Percentiles rank a stretch among this genome's conserved stretches.
Conservation (phyloP, 2,113 vertebrate species). For the Pleuronectes platessa region DNA sequence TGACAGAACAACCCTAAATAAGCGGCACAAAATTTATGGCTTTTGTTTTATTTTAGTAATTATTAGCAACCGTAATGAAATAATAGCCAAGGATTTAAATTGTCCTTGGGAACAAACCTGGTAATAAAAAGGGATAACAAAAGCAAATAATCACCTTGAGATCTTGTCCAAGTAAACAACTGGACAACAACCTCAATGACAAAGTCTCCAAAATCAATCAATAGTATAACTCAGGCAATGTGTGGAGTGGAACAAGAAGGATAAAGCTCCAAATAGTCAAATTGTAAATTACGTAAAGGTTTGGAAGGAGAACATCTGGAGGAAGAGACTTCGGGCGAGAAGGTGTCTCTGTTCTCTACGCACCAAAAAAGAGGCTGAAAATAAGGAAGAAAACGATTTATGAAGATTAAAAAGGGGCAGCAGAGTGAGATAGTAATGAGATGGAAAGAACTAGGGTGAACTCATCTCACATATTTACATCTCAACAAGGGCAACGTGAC, state of each 20-base stretch:
- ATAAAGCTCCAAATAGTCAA: not conserved
- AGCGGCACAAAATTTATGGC: too few relatives aligned
- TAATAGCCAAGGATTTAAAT: too few relatives aligned
- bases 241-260: not conserved
- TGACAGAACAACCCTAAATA: not conserved
- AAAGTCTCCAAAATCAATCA: not conserved
- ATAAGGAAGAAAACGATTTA: not conserved
- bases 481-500: slow-evolving; percentile 52
- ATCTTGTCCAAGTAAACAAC: too few relatives aligned
- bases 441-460: slow-evolving; percentile 34
- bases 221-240: too few relatives aligned
- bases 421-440: slow-evolving; percentile 31
- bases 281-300: slow-evolving; percentile 8
- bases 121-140: too few relatives aligned
- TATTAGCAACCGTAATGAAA: too few relatives aligned
- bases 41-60: too few relatives aligned
- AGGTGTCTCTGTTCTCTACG: not conserved
- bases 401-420: not conserved
- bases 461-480: slow-evolving; percentile 59
- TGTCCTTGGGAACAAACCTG: too few relatives aligned
- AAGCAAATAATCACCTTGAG: too few relatives aligned
- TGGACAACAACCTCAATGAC: too few relatives aligned
- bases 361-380: not conserved
- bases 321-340: too few relatives aligned
- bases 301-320: not conserved